These are phyloP conservation scores for Chymomyza procnemis DNA, from an alignment of 2,888 invertebrate genomes.

Conservation along the genomic window DNA sequence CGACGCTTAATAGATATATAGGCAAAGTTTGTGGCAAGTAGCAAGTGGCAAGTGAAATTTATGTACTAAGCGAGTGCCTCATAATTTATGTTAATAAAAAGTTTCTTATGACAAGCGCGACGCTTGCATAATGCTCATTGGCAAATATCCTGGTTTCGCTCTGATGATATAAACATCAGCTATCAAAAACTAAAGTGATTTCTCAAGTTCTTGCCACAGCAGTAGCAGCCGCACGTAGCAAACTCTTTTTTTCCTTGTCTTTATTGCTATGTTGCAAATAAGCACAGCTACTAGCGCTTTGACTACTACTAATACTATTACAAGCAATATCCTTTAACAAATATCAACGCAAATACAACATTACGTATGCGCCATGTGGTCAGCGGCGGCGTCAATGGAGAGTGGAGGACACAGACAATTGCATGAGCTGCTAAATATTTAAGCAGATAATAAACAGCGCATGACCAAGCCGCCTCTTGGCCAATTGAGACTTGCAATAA, in stretches of 20 bases:
- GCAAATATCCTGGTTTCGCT: slow-evolving; percentile 41
- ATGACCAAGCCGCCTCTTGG: neutral
- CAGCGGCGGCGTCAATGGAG: slow-evolving; percentile 24
- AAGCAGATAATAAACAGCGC: neutral
- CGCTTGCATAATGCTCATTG: neutral
- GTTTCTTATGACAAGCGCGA: slow-evolving; percentile 32
- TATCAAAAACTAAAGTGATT: slow-evolving; percentile 68
- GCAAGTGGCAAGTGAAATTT: slow-evolving; percentile 58
- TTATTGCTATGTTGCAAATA: slow-evolving; percentile 4
- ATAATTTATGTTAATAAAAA: slow-evolving; percentile 72
- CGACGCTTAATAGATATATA: slow-evolving; percentile 65
- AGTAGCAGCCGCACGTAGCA: slow-evolving; percentile 37
- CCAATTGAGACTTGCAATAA: neutral
- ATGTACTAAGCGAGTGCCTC: slow-evolving; percentile 53
- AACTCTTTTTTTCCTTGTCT: slow-evolving; percentile 11
- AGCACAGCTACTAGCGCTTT: neutral
- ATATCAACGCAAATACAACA: slow-evolving; percentile 52
- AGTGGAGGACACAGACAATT: neutral
- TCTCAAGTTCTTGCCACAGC: slow-evolving; percentile 3
- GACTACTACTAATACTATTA: slow-evolving; percentile 3
- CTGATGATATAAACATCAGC: slow-evolving; percentile 64
- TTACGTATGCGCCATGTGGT: slow-evolving; percentile 7
- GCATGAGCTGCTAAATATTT: neutral
- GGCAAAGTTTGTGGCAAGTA: slow-evolving; percentile 52
- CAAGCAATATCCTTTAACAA: slow-evolving; percentile 62